Evolutionary conservation across 2,113 vertebrate species (phyloP).

Genomic region (Myiozetetes cayanensis): DNA sequence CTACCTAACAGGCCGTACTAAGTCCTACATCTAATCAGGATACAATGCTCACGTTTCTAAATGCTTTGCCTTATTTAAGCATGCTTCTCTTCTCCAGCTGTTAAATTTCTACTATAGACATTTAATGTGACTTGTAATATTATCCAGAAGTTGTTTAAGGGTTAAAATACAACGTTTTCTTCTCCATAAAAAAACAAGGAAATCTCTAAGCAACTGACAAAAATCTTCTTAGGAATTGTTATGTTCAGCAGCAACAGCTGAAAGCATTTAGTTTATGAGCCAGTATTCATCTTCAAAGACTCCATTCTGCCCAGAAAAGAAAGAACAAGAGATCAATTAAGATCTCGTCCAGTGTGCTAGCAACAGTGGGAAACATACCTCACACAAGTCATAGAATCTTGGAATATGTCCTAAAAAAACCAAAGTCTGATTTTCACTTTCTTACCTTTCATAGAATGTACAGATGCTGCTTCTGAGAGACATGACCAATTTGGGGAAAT

Average conservation of each 20-base stretch:
- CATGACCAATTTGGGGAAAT: not conserved
- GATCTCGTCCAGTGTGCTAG: not conserved
- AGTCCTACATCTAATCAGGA: not conserved
- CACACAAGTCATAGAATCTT: slow-evolving; percentile 45
- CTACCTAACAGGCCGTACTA: not conserved
- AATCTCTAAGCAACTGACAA: slow-evolving; percentile 55
- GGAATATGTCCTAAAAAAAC: slow-evolving; percentile 47
- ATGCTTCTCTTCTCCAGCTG: not conserved
- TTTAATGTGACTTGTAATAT: not conserved
- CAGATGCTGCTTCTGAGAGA: not conserved
- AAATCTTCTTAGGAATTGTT: slow-evolving; percentile 55
- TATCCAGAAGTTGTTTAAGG: not conserved
- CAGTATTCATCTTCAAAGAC: slow-evolving; percentile 62
- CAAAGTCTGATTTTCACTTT: slow-evolving; percentile 37
- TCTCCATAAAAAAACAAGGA: slow-evolving; percentile 2
- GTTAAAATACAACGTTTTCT: slow-evolving; percentile 40
- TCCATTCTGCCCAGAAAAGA: slow-evolving; percentile 55
- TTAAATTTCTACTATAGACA: not conserved
- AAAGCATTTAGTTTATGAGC: slow-evolving; percentile 65
- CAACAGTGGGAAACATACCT: slow-evolving; percentile 57
- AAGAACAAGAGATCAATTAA: slow-evolving; percentile 69
- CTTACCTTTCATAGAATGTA: slow-evolving; percentile 28
- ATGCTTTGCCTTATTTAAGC: not conserved
- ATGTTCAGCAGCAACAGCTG: slow-evolving; percentile 54
- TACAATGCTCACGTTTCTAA: not conserved